Conservation (phyloP, 2,888 invertebrate species). For the Willowsia nigromaculata region DNA sequence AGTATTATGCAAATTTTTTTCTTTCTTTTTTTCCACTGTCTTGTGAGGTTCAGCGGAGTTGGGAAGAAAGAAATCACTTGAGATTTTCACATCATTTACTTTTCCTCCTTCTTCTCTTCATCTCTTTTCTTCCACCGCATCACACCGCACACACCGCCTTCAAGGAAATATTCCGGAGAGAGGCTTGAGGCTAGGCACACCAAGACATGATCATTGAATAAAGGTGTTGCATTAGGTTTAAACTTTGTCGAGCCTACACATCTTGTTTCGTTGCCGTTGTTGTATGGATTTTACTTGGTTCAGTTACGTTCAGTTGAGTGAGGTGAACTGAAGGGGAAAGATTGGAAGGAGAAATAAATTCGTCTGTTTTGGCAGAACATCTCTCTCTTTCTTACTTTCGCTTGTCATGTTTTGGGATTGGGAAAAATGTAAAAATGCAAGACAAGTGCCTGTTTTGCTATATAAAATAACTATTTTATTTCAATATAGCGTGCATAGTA, state of each 20-base stretch:
- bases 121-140: neutral
- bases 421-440: neutral
- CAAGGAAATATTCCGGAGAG: neutral
- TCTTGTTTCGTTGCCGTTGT: neutral
- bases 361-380: constrained; percentile 46
- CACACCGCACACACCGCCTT: neutral
- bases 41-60: neutral
- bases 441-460: neutral
- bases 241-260: neutral
- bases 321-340: constrained; percentile 39
- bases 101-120: neutral
- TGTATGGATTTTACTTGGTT: neutral
- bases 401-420: constrained; percentile 20
- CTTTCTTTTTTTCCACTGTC: neutral
- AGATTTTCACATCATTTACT: constrained; percentile 65
- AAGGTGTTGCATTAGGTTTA: neutral
- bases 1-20: constrained; percentile 41
- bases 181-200: neutral
- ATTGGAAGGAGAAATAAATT: constrained; percentile 48
- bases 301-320: constrained; percentile 23
- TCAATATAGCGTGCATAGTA: neutral
- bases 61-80: constrained; percentile 47
- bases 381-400: neutral
- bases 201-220: constrained; percentile 7
- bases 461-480: neutral